Base-by-base conservation (phyloP, 53 echinoderm and acorn worm genomes). In the Holothuria leucospilota region DNA sequence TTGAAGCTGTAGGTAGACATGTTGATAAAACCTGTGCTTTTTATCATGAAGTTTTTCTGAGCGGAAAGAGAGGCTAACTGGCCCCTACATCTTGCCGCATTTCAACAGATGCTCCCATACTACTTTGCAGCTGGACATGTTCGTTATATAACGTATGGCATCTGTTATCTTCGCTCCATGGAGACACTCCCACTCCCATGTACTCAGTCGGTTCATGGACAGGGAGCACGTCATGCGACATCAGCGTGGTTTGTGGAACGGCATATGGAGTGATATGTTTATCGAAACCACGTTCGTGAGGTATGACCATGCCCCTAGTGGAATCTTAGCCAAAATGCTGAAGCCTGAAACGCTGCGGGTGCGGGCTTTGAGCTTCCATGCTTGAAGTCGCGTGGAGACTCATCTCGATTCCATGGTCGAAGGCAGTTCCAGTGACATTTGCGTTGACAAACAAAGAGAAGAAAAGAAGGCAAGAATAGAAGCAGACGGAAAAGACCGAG, bases 191-290 rank as follows among this genome's bases (percentile, higher is more conserved):
- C 34, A 34, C 34, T n/a, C 62, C 62, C 1, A 46, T 26, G 51
- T 87, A 8, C 63, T 82, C 24, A 60, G 51, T 20, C 82, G 81
- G 38, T 91, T 71, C 87, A 87, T 88, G 84, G 58, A 88, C 1
- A 77, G 84, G 46, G 87, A 87, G 8, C 87, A 87, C 63, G 79
- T 30, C 51, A 91, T 65, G 84, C 52, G 56, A 24, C 87, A 67
- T 53, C 30, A 23, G 13, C 63, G 13, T 20, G 85, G 90, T 7
- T 34, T 85, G 26, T 85, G 85, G 86, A 86, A 86, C 60, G 90
- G 79, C 62, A 91, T 91, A n/a, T 87, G 91, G 87, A 88, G 87
- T n/a, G 87, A 91, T 69, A 87, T 91, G 91, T 82, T 82, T 41
- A 91, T 87, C 49, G 91, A 91, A 40, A 91, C 91, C 29, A 87